Evolutionary conservation across 2,113 vertebrate genomes (phyloP), one percentile per base, ranked within the genome.

Genomic region (Maccullochella peelii): DNA sequence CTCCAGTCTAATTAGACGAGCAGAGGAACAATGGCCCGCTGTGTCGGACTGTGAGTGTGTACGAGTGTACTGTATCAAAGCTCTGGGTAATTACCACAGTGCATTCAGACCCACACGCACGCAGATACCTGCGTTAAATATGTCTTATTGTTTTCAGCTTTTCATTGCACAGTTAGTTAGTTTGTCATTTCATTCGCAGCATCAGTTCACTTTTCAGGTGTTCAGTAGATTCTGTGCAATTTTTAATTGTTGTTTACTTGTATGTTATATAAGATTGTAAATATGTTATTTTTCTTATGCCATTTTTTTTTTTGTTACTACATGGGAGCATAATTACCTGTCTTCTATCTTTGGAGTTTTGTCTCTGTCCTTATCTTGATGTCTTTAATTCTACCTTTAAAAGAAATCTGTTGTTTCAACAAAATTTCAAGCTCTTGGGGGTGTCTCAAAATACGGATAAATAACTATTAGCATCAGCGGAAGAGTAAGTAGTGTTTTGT

Each of bases 1-100:
- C 82, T 62, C 1, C 65, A 25, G 44, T 72, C 70, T 87, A 80
- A 83, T 89, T 79, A 80, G 79, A 61, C 36, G 0, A 44, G 68
- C 38, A 16, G 65, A 78, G 63, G 55, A 85, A 87, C 85, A 82
- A 69, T 69, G 42, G 2, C 49, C n/a, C n/a, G n/a, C n/a, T 27
- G 52, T 36, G 59, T 58, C 18, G 8, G 16, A 14, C 1, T 54
- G 30, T 2, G 79, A 6, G 66, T 54, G 72, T 33, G 18, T 30
- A 12, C 18, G 18, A 36, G 58, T 33, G 63, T 15, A 2, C 14
- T 15, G 33, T 14, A 38, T 82, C 76, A 79, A 40, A 79, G 74
- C 72, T 36, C 30, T 14, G 65, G 38, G 69, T 80, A 80, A 86
- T 86, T 69, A 77, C 40, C 44, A 1, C 59, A 7, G 33, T 15